Evolutionary conservation across 2,888 invertebrate genomes (phyloP), one percentile per base, ranked within the genome.

Genomic region (Melinaea marsaeus): DNA sequence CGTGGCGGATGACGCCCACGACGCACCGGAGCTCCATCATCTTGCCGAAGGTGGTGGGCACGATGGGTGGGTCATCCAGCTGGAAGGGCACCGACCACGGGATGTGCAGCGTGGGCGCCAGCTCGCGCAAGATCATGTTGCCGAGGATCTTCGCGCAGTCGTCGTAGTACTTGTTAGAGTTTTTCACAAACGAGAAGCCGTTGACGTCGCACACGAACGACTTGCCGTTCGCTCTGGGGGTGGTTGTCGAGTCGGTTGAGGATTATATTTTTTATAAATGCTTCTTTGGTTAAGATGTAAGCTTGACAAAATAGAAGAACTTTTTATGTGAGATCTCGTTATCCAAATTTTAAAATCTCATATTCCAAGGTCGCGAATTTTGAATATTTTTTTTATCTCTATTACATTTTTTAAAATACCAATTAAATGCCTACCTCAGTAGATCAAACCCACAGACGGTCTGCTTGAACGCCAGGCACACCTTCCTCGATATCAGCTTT

Each of bases 141-240:
- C 98, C 98, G 72, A 98, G 91, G 67, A 99, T 99, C 90, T 99
- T 98, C 33, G 99, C 99, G 85, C 99, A 99, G 80, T 99, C 99
- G 85, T 99, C 99, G 82, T 99, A 99, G 90, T 99, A 99, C 81
- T 99, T 99, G 84, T 97, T 97, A 0, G 99, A 99, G 84, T 99
- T 99, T 85, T 99, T 99, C 35, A 99, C 99, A 87, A 99, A 99
- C 80, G 99, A 99, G 86, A 99, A 99, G 0, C 99, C 99, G 88
- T 99, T 99, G 3, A 99, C 99, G 91, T 99, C 99, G 89, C 99
- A 99, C 0, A 99, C 99, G 84, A 97, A 99, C 0, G 99, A 99
- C 85, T 98, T 97, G 58, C 99, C 99, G 91, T 98, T 99, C 32
- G 99, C 99, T 84, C 99, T 96, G 82, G 46, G 67, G 72, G 65